Evolutionary conservation across 2,888 invertebrate genomes (phyloP), one percentile per base, ranked within the genome.

Genomic region (Yponomeuta sedellus): DNA sequence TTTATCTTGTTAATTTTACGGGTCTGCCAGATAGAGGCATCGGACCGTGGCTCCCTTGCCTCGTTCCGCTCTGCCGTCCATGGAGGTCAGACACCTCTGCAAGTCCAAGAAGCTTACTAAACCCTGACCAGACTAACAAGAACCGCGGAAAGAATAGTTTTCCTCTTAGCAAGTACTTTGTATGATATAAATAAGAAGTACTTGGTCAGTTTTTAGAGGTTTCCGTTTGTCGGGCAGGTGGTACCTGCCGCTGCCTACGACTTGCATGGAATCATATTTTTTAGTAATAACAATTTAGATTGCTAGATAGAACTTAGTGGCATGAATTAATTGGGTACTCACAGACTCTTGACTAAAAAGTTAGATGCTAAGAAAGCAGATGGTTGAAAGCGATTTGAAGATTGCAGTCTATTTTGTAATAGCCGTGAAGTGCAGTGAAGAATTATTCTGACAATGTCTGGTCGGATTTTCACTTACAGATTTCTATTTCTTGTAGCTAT

Each of bases 41-140:
- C 83, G 83, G 83, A 86, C 83, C 85, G 81, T 77, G 77, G 72
- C 73, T 73, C 86, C 86, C 78, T 73, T 71, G 44, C 12, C 12
- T 52, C 66, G 66, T 63, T 65, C 20, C 75, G 76, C 75, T 84
- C 81, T 81, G 85, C 76, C 78, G 74, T 71, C 70, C 71, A 74
- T 75, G 70, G 68, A 82, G 88, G 86, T 83, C 88, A 83, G 73
- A 83, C 79, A 88, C 87, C 88, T 85, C 25, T 12, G n/a, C 8
- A 34, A 34, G 52, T 64, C 56, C n/a, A 56, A 56, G 64, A 56
- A 56, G 11, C 20, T 40, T 4, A 52, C 44, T 52, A 6, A 12
- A 52, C 20, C 2, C 11, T 22, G 11, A 58, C 58, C 58, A 58
- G 19, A 11, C 12, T 58, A 19, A 22, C 22, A 10, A 58, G 19